phyloP scores from a whole-genome alignment of 2,888 invertebrate species.

The Odontomyia ornata region DNA sequence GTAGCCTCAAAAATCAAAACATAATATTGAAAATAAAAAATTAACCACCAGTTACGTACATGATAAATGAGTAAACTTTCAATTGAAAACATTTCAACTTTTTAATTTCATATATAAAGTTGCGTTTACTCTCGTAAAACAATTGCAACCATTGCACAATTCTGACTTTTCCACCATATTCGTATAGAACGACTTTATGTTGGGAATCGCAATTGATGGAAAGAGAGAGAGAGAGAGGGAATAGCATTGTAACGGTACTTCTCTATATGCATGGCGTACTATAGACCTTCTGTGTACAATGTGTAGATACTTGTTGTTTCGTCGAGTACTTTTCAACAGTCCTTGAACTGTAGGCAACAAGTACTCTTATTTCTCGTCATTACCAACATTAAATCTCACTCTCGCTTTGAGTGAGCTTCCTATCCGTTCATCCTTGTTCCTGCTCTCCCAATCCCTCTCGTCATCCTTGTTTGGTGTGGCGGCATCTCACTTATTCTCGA shows the following conservation, averaged over 20 bases:
- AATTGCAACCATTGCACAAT: slow-evolving; percentile 4
- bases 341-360: slow-evolving; percentile 31
- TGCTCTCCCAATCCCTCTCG: not conserved
- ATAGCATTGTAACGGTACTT: not conserved
- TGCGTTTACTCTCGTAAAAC: slow-evolving; percentile 15
- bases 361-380: slow-evolving; percentile 40
- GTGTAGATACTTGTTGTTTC: slow-evolving; percentile 34
- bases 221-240: too few relatives aligned
- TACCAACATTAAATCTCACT: slow-evolving; percentile 37
- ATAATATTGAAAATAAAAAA: not conserved
- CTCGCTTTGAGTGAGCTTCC: not conserved
- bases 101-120: slow-evolving; percentile 1
- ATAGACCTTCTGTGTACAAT: not conserved
- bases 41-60: not conserved
- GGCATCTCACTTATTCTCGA: slow-evolving; percentile 1
- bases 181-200: not conserved
- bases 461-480: not conserved
- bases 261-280: too few relatives aligned
- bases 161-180: not conserved
- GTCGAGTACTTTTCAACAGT: slow-evolving; percentile 24
- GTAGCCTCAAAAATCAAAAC: not conserved
- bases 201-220: too few relatives aligned
- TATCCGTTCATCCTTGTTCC: too few relatives aligned
- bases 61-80: not conserved
- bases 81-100: not conserved